Percentiles rank a stretch among this genome's conserved stretches.
These are phyloP conservation scores for Acarapis woodi DNA, from an alignment of 1,140 invertebrate species.

Conservation along the genomic window DNA sequence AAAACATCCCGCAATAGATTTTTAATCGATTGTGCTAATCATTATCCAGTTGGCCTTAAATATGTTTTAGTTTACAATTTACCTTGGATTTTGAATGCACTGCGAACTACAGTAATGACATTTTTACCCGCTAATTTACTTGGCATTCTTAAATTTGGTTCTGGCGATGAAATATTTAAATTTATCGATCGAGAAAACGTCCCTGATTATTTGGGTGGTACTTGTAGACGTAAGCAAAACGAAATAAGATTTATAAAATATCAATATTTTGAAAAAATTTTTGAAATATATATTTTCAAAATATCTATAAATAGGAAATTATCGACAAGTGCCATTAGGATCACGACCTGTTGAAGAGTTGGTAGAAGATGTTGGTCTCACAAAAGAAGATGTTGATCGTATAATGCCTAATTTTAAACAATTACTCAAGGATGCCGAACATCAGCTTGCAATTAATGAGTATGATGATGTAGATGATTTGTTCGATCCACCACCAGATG, in stretches of 20 bases:
- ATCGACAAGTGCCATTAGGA: slow-evolving; percentile 4
- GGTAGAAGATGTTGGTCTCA: not conserved
- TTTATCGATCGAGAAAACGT: slow-evolving; percentile 9
- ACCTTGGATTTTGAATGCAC: slow-evolving; percentile 8
- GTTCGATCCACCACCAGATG: not conserved
- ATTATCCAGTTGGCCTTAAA: slow-evolving; percentile 8
- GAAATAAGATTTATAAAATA: too few species aligned
- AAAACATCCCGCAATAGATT: too few species aligned
- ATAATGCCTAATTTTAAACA: slow-evolving; percentile 4
- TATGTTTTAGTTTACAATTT: slow-evolving; percentile 9
- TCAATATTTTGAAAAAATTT: too few species aligned
- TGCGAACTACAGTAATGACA: slow-evolving; percentile 2
- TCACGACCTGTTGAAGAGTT: slow-evolving; percentile 1
- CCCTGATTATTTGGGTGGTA: slow-evolving; percentile 11
- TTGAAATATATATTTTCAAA: too few species aligned
- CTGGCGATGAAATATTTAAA: slow-evolving; percentile 8
- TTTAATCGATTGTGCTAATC: slow-evolving; percentile 1
- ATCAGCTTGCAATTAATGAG: not conserved
- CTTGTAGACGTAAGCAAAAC: slow-evolving; percentile 1
- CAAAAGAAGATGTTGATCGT: not conserved
- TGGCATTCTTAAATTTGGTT: slow-evolving; percentile 9
- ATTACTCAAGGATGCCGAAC: slow-evolving; percentile 3
- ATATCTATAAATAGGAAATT: too few species aligned
- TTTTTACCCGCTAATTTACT: slow-evolving; percentile 3
- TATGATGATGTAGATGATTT: not conserved